Evolutionary conservation across 2,113 vertebrate genomes (phyloP), one percentile per base, ranked within the genome.

Genomic region (Anoplopoma fimbria): DNA sequence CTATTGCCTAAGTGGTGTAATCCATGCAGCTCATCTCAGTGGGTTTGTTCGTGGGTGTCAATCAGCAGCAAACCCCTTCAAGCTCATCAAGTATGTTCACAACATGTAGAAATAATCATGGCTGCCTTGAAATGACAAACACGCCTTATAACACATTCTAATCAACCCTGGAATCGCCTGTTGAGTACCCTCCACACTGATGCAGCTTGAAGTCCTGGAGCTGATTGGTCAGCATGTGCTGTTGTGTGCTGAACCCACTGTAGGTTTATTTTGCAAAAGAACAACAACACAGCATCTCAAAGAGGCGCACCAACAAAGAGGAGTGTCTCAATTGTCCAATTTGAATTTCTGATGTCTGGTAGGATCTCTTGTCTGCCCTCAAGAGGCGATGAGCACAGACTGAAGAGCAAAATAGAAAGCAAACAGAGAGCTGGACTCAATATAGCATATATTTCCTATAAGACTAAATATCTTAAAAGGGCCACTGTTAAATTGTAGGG

Each of bases 71-170:
- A 15, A 17, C n/a, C 19, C 25, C 13, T 4, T 64, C 40, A 42
- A 36, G 49, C 61, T 49, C 23, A 33, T 49, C 23, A 33, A 7
- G 57, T 49, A 76, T 65, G 81, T 53, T 88, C 42, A 45, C 64
- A 62, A 77, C 49, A 36, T 55, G 70, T 42, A 42, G 31, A 77
- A 67, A 74, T 67, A 74, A 82, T 82, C 75, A 74, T 29, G 69
- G 49, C 69, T 69, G 9, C 69, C 23, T 25, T 34, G 58, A 82
- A 85, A 75, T 60, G 76, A 76, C 67, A 23, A 79, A 62, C 23
- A 81, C 67, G 36, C 74, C 68, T 64, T 42, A 57, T 77, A 77
- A 57, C 21, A 19, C 73, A 63, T 67, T 40, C 77, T 81, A 68
- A 88, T 88, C 81, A 88, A 72, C 40, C 65, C 27, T 34, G 40